A percentile compares a stretch with the other conserved stretches of the same genome.
Conservation (phyloP, 37 sponge, comb jelly and placozoan genomes). For the Chondrosia reniformis region DNA sequence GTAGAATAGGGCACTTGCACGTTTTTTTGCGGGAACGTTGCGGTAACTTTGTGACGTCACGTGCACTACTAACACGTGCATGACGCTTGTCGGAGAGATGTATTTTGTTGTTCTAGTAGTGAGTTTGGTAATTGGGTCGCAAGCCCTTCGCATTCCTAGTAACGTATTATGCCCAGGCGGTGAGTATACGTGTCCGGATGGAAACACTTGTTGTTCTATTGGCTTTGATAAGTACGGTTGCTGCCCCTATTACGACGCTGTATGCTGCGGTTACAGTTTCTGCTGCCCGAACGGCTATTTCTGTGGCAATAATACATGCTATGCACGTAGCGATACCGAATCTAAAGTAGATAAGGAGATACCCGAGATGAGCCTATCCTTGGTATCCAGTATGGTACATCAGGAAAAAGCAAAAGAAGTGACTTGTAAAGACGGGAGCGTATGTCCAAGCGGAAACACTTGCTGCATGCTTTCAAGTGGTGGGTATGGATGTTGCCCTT, state of each 20-base stretch:
- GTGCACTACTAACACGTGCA: no score
- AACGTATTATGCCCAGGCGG: slow-evolving; percentile 58
- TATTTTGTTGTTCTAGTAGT: no score
- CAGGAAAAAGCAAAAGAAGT: not conserved
- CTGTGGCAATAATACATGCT: slow-evolving; percentile 46
- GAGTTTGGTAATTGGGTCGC: no score
- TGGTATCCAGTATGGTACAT: no score
- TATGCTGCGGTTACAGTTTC: slow-evolving; percentile 46
- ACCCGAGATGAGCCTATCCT: no score
- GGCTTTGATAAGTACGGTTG: slow-evolving; percentile 50
- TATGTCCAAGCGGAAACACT: slow-evolving; percentile 42
- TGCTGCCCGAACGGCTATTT: slow-evolving; percentile 74
- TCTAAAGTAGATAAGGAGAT: no score
- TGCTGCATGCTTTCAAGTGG: slow-evolving; percentile 56
- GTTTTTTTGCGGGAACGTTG: no score
- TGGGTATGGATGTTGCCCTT: slow-evolving; percentile 74
- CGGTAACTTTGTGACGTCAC: no score
- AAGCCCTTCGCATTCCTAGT: no score
- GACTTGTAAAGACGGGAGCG: no score
- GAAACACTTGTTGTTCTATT: slow-evolving; percentile 58
- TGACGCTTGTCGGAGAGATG: no score
- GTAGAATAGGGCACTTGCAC: no score
- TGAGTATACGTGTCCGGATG: slow-evolving; percentile 52
- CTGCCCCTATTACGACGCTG: slow-evolving; percentile 62
- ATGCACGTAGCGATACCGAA: not conserved